A percentile compares a stretch with the other conserved stretches of the same genome.
phyloP scores from a whole-genome alignment of 92 coral and sea anemone species.

The Palythoa grandiflora region DNA sequence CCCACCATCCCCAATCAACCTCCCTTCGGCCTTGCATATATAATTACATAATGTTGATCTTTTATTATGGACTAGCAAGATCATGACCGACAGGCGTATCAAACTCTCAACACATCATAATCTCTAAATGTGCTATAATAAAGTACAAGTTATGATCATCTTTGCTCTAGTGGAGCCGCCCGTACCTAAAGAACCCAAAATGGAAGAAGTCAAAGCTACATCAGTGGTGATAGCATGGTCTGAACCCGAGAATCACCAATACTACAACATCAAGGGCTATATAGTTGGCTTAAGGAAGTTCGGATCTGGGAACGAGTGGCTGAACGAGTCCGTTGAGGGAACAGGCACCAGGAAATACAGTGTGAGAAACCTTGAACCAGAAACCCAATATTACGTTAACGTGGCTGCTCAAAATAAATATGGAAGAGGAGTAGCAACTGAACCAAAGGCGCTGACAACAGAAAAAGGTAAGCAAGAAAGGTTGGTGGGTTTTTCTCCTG shows the following conservation, averaged over 20 bases:
- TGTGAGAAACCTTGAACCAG: conserved; percentile 4
- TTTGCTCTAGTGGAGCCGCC: conserved; percentile 19
- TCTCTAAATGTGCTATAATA: too few species aligned
- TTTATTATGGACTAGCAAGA: too few species aligned
- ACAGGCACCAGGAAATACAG: background rate
- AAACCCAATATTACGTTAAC: conserved; percentile 26
- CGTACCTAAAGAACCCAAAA: background rate
- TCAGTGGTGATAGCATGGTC: conserved; percentile 21
- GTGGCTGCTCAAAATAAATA: conserved; percentile 24
- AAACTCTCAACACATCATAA: too few species aligned
- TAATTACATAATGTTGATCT: too few species aligned
- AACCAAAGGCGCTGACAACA: background rate
- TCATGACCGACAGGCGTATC: too few species aligned
- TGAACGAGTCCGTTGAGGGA: background rate
- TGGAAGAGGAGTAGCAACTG: conserved; percentile 32
- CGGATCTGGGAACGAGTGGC: conserved; percentile 28
- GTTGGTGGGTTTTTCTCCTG: background rate
- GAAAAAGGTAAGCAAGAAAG: background rate
- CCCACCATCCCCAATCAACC: too few species aligned
- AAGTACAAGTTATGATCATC: too few species aligned
- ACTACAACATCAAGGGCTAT: conserved; percentile 22
- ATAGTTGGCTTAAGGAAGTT: conserved; percentile 28
- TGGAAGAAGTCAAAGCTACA: conserved; percentile 31
- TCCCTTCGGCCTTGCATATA: too few species aligned
- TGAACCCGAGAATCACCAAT: conserved; percentile 1